These are phyloP conservation scores for Anguilla obscura DNA, from an alignment of 2,797 vertebrate genomes.

Conservation along the genomic window DNA sequence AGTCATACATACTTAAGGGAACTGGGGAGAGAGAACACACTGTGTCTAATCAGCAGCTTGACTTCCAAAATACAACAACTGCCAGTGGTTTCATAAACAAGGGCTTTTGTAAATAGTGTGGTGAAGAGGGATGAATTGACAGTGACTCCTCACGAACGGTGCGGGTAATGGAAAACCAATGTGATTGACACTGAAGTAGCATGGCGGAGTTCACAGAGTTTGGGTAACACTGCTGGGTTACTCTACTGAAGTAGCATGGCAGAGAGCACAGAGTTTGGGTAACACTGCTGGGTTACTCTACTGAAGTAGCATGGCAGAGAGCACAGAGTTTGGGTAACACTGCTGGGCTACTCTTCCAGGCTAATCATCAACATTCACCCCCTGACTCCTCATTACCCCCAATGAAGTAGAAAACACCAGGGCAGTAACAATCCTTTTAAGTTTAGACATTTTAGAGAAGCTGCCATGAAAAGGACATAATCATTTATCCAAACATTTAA, in stretches of 20 bases:
- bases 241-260: too few relatives aligned
- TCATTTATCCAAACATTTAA: background rate
- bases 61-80: background rate
- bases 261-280: too few relatives aligned
- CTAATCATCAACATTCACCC: background rate
- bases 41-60: background rate
- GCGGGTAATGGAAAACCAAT: background rate
- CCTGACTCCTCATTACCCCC: background rate
- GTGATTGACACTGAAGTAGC: background rate
- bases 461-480: background rate
- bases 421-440: background rate
- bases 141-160: background rate
- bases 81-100: background rate
- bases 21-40: background rate
- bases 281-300: too few relatives aligned
- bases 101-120: constrained; percentile 13
- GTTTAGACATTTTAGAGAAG: background rate
- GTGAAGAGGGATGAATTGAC: constrained; percentile 1
- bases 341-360: background rate
- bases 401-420: background rate
- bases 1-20: background rate
- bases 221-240: too few relatives aligned
- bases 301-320: too few relatives aligned
- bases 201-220: background rate
- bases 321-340: background rate